These are phyloP conservation scores for Galeopsomyia nigrocyanea DNA, from an alignment of 2,888 invertebrate species.

Conservation along the genomic window DNA sequence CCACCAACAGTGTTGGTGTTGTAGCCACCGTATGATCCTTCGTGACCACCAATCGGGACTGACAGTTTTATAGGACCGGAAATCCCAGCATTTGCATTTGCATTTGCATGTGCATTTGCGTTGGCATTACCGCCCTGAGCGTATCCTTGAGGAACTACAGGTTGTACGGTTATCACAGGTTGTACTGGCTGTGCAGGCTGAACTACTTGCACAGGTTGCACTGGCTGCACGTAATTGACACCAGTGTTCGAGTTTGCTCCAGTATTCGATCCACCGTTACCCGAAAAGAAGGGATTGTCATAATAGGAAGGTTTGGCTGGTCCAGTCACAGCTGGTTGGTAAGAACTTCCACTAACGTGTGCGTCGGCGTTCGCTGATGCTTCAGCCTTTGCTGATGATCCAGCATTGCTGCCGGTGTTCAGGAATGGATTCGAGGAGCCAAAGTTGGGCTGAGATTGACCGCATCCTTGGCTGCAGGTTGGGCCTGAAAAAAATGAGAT, in stretches of 20 bases:
- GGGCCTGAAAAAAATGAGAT: constrained; percentile 2
- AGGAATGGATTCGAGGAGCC: constrained; percentile 24
- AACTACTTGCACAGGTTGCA: not conserved
- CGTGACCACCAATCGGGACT: not conserved
- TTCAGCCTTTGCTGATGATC: not conserved
- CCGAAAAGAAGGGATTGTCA: not conserved
- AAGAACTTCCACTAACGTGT: not conserved
- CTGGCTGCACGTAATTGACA: not conserved
- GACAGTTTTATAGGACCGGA: not conserved
- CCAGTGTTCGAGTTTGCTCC: constrained; percentile 1
- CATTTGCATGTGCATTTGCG: not conserved
- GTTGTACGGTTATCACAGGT: no score
- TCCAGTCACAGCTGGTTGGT: not conserved
- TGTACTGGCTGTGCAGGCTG: not conserved
- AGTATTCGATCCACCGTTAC: not conserved
- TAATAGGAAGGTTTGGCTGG: not conserved
- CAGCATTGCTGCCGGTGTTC: not conserved
- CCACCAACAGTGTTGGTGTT: not conserved
- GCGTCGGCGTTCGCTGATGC: not conserved
- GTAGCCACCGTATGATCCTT: not conserved
- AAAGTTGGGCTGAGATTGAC: constrained; percentile 14
- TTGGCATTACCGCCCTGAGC: not conserved
- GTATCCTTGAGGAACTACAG: not conserved
- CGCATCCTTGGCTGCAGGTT: constrained; percentile 14
- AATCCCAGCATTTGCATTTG: not conserved